Percentiles rank a stretch among this genome's conserved stretches.
phyloP scores from a whole-genome alignment of 2,113 vertebrate genomes.

The Chinchilla lanigera region DNA sequence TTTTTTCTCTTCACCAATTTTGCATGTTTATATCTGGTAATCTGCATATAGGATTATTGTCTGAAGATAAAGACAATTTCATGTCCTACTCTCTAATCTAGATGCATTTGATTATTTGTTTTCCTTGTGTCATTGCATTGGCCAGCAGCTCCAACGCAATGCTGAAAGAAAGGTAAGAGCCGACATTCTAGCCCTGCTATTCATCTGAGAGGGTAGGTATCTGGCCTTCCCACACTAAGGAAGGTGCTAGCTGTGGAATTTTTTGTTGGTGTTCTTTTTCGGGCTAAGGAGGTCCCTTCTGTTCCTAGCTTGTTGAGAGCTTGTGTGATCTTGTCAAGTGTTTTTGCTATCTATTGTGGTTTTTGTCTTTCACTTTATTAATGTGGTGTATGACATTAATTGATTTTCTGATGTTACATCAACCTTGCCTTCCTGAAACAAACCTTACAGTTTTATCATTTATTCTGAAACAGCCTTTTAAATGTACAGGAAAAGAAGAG shows the following conservation, averaged over 20 bases:
- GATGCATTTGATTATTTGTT: background rate
- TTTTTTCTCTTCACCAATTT: too few species aligned
- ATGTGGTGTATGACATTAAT: background rate
- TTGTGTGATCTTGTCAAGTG: background rate
- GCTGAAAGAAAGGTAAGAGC: background rate
- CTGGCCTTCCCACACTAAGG: background rate
- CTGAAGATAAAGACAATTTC: background rate
- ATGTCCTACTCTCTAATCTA: background rate
- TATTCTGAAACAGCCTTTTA: background rate
- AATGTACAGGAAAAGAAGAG: background rate
- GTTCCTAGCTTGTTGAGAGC: background rate
- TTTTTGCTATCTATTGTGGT: background rate
- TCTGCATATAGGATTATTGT: background rate
- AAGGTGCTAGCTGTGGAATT: background rate
- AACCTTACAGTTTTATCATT: background rate
- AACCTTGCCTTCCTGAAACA: background rate
- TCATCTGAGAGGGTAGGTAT: background rate
- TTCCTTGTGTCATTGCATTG: background rate
- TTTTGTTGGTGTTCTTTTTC: background rate
- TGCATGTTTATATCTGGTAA: background rate
- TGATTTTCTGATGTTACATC: background rate
- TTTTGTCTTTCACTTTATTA: background rate
- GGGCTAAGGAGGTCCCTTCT: background rate
- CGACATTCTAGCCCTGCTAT: background rate
- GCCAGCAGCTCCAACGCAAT: background rate